These are phyloP conservation scores for Excalfactoria chinensis DNA, from an alignment of 2,113 vertebrate species.

Conservation along the genomic window DNA sequence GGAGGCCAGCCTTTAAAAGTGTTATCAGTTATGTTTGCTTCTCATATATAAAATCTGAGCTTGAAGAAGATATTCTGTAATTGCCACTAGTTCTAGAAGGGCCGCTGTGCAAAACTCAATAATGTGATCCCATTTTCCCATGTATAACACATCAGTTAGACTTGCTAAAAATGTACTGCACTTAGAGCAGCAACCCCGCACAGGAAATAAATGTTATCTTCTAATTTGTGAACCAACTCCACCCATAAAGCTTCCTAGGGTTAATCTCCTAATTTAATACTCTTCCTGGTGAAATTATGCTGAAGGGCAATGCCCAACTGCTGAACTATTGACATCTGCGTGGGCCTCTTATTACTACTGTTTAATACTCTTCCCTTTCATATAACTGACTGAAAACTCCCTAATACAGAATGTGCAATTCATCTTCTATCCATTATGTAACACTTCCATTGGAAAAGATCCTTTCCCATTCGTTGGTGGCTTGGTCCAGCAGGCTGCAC, in stretches of 20 bases:
- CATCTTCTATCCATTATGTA: background rate
- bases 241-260: background rate
- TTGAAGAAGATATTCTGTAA: background rate
- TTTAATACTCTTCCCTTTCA: background rate
- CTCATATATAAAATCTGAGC: background rate
- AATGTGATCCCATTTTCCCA: background rate
- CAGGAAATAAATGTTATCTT: background rate
- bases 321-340: background rate
- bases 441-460: background rate
- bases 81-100: background rate
- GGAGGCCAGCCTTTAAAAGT: background rate
- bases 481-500: background rate
- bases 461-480: background rate
- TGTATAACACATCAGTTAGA: background rate
- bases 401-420: background rate
- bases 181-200: background rate
- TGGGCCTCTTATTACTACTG: background rate
- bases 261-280: background rate
- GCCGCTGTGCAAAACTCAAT: background rate
- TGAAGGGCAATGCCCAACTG: background rate
- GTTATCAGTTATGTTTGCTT: background rate
- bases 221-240: background rate
- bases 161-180: background rate
- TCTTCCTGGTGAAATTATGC: background rate
- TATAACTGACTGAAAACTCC: background rate